Conservation (phyloP, 2,113 vertebrate genomes). For the Myiozetetes cayanensis region DNA sequence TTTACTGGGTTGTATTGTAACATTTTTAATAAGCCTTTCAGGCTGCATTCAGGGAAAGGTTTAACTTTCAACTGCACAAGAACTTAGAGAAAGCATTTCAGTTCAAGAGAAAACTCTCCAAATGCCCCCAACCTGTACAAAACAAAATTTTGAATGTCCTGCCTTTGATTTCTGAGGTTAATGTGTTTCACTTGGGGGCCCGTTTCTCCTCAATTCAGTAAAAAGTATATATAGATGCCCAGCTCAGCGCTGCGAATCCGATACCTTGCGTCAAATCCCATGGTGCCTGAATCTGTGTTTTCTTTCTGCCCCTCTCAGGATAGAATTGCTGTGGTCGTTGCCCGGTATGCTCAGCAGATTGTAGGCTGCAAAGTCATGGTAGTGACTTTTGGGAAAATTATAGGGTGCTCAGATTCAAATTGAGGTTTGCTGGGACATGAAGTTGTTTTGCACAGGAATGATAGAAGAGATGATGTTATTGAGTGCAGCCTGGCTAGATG, state of each 20-base stretch:
- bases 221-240: fast-evolving
- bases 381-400: not conserved
- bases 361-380: not conserved
- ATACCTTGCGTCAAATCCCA: too few species aligned
- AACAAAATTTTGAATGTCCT: not conserved
- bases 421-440: not conserved
- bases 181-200: not conserved
- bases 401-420: not conserved
- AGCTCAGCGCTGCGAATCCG: not conserved
- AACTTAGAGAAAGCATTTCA: not conserved
- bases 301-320: not conserved
- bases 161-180: not conserved
- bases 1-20: not conserved
- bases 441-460: not conserved
- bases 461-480: not conserved
- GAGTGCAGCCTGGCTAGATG: not conserved
- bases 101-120: not conserved
- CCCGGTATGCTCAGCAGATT: not conserved
- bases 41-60: not conserved
- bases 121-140: fast-evolving
- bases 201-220: not conserved
- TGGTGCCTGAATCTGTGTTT: not conserved
- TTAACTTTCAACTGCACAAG: not conserved
- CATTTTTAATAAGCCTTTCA: not conserved
- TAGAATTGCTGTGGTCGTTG: not conserved